phyloP scores from a whole-genome alignment of 2,797 vertebrate genomes.

The Linurgus olivaceus region DNA sequence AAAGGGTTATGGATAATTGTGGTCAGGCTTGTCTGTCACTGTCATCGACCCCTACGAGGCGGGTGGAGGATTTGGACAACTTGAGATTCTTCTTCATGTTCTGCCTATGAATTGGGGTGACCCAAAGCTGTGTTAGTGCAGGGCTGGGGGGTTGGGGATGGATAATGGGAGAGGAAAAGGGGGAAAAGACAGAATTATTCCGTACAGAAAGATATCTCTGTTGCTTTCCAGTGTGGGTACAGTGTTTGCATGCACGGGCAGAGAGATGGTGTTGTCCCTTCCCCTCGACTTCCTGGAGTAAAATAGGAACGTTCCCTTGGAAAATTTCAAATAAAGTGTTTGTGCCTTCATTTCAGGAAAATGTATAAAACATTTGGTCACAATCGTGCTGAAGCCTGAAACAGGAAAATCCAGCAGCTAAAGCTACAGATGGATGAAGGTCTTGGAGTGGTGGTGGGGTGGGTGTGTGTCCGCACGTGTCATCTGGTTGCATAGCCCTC shows the following conservation, averaged over 20 bases:
- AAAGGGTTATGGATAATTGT: neutral
- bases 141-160: neutral
- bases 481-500: conserved; percentile 91
- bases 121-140: neutral
- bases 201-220: conserved; percentile 18
- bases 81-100: neutral
- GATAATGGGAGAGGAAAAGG: neutral
- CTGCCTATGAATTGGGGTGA: neutral
- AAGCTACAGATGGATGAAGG: conserved; percentile 81
- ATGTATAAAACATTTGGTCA: conserved; percentile 91
- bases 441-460: conserved; percentile 4
- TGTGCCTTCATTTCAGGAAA: conserved; percentile 84
- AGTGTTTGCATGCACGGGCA: conserved; percentile 78
- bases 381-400: conserved; percentile 87
- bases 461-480: conserved; percentile 72
- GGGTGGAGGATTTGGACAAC: neutral
- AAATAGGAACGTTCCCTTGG: neutral
- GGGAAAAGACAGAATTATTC: neutral
- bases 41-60: neutral
- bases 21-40: conserved; percentile 3
- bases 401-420: conserved; percentile 80
- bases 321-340: conserved; percentile 77
- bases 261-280: conserved; percentile 22
- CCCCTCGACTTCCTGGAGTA: conserved; percentile 32
- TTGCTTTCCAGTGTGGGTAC: conserved; percentile 65